A percentile compares a stretch with the other conserved stretches of the same genome.
These are phyloP conservation scores for Hermaeophaga mercurialis DNA, from an alignment of 2,888 invertebrate species.

Conservation along the genomic window DNA sequence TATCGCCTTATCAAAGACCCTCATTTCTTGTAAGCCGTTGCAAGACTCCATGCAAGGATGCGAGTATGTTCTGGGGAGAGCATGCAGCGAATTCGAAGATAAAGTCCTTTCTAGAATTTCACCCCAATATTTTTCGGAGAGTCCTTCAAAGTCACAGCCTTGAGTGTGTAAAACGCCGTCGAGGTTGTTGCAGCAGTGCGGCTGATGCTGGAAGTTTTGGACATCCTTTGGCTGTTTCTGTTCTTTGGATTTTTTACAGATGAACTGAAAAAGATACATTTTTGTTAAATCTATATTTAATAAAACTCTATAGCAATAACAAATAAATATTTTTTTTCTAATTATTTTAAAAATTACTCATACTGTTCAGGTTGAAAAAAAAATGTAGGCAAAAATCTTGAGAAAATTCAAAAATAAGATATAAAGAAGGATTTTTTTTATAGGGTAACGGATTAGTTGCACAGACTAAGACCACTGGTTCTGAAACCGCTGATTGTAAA, in stretches of 20 bases:
- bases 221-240: conserved; percentile 39
- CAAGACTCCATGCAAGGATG: conserved; percentile 50
- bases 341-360: no score
- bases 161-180: conserved; percentile 50
- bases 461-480: no score
- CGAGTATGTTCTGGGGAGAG: conserved; percentile 55
- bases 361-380: no score
- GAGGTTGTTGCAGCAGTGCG: conserved; percentile 50
- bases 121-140: conserved; percentile 64
- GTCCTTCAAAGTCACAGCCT: conserved; percentile 61
- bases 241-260: conserved; percentile 47
- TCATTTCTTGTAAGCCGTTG: conserved; percentile 55
- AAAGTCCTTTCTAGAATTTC: conserved; percentile 80
- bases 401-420: no score
- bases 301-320: no score
- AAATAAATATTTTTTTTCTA: no score
- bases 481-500: no score
- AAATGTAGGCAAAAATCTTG: no score
- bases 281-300: no score
- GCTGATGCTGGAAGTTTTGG: conserved; percentile 40
- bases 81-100: conserved; percentile 76
- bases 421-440: no score
- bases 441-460: no score
- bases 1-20: conserved; percentile 52
- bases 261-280: conserved; percentile 51